Evolutionary conservation across 2,888 invertebrate genomes (phyloP).

Genomic region (Neoscelio sp.): DNA sequence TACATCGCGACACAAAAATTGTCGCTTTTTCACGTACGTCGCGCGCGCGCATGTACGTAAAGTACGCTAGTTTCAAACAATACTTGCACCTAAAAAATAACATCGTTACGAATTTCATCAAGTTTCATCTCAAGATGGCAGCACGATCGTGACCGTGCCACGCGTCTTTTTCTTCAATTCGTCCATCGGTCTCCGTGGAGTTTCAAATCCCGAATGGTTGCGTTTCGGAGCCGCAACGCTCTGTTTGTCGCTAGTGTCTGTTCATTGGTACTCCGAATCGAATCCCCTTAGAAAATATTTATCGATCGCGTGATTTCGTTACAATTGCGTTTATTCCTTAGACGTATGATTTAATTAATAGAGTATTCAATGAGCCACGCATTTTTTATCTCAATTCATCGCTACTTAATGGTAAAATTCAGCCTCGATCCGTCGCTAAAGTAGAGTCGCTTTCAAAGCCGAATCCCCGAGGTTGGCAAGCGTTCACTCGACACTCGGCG

Average conservation of each 20-base stretch:
- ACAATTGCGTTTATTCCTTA: slow-evolving; percentile 55
- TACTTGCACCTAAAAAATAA: slow-evolving; percentile 80
- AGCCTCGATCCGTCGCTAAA: slow-evolving; percentile 39
- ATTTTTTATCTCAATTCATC: slow-evolving; percentile 47
- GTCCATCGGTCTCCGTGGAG: background rate
- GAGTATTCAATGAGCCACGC: slow-evolving; percentile 60
- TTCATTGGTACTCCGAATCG: slow-evolving; percentile 30
- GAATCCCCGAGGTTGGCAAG: slow-evolving; percentile 25
- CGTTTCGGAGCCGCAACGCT: too few species aligned
- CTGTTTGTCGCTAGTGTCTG: slow-evolving; percentile 22
- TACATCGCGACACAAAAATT: too few species aligned
- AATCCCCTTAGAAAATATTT: slow-evolving; percentile 61
- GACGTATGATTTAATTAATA: slow-evolving; percentile 48
- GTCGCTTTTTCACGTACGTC: slow-evolving; percentile 46
- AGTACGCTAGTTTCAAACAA: slow-evolving; percentile 69
- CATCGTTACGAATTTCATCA: slow-evolving; percentile 67
- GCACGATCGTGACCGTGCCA: slow-evolving; percentile 3
- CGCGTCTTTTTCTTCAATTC: too few species aligned
- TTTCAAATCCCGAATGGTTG: too few species aligned
- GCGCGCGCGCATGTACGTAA: slow-evolving; percentile 48
- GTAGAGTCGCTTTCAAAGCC: slow-evolving; percentile 33
- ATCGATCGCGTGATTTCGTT: slow-evolving; percentile 61
- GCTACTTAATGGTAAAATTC: slow-evolving; percentile 27
- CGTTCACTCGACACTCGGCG: too few species aligned
- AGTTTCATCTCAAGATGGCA: slow-evolving; percentile 39